These are phyloP conservation scores for Perca fluviatilis DNA, from an alignment of 2,113 vertebrate species.

Conservation along the genomic window DNA sequence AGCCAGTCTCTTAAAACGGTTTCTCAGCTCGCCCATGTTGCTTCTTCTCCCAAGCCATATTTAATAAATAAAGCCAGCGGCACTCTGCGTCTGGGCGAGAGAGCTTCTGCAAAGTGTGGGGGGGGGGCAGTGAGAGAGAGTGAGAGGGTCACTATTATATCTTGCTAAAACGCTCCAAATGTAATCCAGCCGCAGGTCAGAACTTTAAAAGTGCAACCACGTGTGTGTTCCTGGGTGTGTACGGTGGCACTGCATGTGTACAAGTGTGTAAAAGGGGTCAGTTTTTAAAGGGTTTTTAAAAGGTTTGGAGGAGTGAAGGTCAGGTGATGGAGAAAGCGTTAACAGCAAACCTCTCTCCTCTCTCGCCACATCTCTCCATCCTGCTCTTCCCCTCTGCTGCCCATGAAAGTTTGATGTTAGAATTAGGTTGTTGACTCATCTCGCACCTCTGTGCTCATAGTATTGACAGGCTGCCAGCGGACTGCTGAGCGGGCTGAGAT, in stretches of 20 bases:
- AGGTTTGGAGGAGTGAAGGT: conserved; percentile 83
- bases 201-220: conserved; percentile 78
- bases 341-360: conserved; percentile 77
- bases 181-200: conserved; percentile 83
- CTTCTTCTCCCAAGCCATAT: conserved; percentile 74
- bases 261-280: conserved; percentile 64
- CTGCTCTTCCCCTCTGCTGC: conserved; percentile 78
- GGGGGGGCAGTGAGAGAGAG: conserved; percentile 38
- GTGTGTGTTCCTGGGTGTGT: conserved; percentile 59
- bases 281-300: conserved; percentile 82
- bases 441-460: conserved; percentile 94
- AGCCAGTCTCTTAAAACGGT: conserved; percentile 61
- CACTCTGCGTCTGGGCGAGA: conserved; percentile 63
- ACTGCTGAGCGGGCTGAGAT: conserved; percentile 88
- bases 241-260: conserved; percentile 52
- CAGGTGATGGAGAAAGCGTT: conserved; percentile 78
- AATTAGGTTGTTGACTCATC: conserved; percentile 99
- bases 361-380: conserved; percentile 71
- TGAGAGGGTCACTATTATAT: conserved; percentile 80
- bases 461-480: conserved; percentile 94
- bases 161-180: conserved; percentile 81
- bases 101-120: conserved; percentile 62
- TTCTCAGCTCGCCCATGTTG: conserved; percentile 62
- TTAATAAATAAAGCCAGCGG: conserved; percentile 83
- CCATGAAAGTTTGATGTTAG: conserved; percentile 97